phyloP scores from a whole-genome alignment of 2,888 invertebrate species.

The Pherbina coryleti region DNA sequence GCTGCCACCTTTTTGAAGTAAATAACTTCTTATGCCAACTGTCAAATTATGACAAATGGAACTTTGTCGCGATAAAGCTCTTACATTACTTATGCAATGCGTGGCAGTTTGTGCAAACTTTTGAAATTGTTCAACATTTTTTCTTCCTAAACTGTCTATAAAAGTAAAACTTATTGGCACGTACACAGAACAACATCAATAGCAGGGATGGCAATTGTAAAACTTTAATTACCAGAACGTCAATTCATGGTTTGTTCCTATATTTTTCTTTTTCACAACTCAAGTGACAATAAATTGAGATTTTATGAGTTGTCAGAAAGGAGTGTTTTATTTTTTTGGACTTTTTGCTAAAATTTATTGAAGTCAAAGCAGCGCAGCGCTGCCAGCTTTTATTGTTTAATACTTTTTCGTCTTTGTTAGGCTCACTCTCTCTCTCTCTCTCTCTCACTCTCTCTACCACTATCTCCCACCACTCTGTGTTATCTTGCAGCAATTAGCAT shows the following conservation, averaged over 20 bases:
- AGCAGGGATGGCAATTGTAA: not conserved
- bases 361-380: not conserved
- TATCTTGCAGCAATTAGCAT: slow-evolving; percentile 29
- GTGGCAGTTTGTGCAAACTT: too few species aligned
- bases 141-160: too few species aligned
- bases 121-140: too few species aligned
- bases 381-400: not conserved
- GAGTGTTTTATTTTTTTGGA: not conserved
- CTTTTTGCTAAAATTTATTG: not conserved
- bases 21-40: too few species aligned
- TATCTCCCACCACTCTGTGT: not conserved
- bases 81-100: too few species aligned
- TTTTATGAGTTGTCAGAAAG: not conserved
- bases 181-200: not conserved
- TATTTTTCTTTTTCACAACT: not conserved
- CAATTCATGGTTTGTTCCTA: not conserved
- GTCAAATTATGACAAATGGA: too few species aligned
- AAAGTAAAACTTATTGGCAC: too few species aligned
- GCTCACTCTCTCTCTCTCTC: too few species aligned
- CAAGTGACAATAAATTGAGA: slow-evolving; percentile 31
- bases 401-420: not conserved
- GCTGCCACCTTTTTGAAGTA: too few species aligned
- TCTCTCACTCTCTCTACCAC: too few species aligned
- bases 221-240: slow-evolving; percentile 13
- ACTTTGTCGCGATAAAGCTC: too few species aligned